Conservation (phyloP, 1,140 invertebrate genomes). For the Drosophila ohnishii region DNA sequence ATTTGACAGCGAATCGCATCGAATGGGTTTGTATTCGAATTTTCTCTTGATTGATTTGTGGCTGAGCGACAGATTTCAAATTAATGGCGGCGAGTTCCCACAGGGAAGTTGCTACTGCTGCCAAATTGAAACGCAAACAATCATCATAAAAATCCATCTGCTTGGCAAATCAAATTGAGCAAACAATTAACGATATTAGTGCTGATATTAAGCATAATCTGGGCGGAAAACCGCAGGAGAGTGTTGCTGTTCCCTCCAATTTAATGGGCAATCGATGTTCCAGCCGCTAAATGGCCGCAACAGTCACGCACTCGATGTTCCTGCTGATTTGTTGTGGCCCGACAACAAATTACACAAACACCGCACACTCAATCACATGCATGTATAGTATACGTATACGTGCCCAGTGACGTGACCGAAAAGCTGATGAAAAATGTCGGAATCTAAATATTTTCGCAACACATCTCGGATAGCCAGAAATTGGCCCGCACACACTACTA, state of each 20-base stretch:
- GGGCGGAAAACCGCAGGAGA: constrained; percentile 2
- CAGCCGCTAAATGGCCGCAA: constrained; percentile 31
- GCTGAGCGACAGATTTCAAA: constrained; percentile 46
- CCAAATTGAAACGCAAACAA: constrained; percentile 25
- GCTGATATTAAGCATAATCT: constrained; percentile 18
- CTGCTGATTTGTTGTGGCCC: constrained; percentile 35
- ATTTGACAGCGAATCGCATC: constrained; percentile 42
- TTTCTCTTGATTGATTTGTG: constrained; percentile 58
- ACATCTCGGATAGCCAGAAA: constrained; percentile 12
- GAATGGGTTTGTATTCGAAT: constrained; percentile 17
- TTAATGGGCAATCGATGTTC: constrained; percentile 38
- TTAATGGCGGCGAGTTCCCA: constrained; percentile 19
- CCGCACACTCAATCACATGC: constrained; percentile 12
- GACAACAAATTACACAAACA: constrained; percentile 31
- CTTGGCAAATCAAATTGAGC: constrained; percentile 29
- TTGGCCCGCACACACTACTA: constrained; percentile 28
- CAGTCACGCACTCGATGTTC: constrained; percentile 42
- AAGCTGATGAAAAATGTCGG: constrained; percentile 59
- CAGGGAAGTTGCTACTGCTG: constrained; percentile 2
- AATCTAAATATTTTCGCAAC: constrained; percentile 56
- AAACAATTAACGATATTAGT: constrained; percentile 48
- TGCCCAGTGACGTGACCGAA: constrained; percentile 48
- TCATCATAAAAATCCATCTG: constrained; percentile 42
- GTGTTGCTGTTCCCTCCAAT: not conserved
- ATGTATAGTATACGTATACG: not conserved